Percentiles rank a stretch among this genome's conserved stretches.
Conservation (phyloP, 2,888 invertebrate species). For the Watsonalla cultraria region DNA sequence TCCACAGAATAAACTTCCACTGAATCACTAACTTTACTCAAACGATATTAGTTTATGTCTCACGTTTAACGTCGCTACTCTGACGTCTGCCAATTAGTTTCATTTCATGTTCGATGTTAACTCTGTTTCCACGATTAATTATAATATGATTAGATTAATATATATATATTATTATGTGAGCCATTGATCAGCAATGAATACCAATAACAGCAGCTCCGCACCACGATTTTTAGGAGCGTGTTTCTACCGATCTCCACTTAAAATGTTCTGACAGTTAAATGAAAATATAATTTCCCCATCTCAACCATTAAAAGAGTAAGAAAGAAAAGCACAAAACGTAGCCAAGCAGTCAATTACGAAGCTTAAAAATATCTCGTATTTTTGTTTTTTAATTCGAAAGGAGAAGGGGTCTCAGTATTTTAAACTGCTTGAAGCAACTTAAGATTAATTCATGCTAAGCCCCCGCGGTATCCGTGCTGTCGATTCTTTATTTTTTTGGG, state of each 20-base stretch:
- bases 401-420: conserved; percentile 64
- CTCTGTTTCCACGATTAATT: not conserved
- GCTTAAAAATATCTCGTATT: conserved; percentile 69
- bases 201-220: too few relatives aligned
- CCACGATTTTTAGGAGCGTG: too few relatives aligned
- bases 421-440: conserved; percentile 68
- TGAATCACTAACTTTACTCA: conserved; percentile 16
- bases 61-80: conserved; percentile 5
- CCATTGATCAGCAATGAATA: too few relatives aligned
- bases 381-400: conserved; percentile 49
- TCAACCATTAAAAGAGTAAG: conserved; percentile 34
- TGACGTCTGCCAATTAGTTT: conserved; percentile 1
- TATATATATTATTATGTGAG: too few relatives aligned
- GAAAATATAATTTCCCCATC: conserved; percentile 54
- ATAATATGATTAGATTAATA: too few relatives aligned
- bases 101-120: not conserved
- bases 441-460: conserved; percentile 64
- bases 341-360: conserved; percentile 65
- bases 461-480: conserved; percentile 53
- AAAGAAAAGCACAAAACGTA: conserved; percentile 43
- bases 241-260: conserved; percentile 28
- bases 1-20: conserved; percentile 21
- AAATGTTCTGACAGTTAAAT: conserved; percentile 44
- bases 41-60: conserved; percentile 20
- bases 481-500: conserved; percentile 49